Conservation (phyloP, 2,113 vertebrate species). For the Entomyzon cyanotis region DNA sequence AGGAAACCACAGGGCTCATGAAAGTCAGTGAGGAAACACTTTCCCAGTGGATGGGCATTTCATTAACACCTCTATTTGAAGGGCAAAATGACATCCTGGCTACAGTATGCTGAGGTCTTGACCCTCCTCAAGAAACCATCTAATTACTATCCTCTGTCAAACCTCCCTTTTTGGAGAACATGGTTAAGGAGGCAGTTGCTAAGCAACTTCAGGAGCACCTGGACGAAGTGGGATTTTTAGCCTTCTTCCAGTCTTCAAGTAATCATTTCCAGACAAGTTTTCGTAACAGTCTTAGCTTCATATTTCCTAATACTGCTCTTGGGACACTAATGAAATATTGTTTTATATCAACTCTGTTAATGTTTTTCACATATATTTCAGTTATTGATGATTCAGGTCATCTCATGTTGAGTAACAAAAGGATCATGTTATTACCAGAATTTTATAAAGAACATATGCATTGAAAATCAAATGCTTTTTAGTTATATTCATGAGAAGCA, state of each 20-base stretch:
- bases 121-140: conserved; percentile 37
- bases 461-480: conserved; percentile 5
- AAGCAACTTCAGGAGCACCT: conserved; percentile 56
- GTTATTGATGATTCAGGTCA: conserved; percentile 30
- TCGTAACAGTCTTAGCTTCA: conserved; percentile 22
- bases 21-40: not conserved
- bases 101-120: conserved; percentile 31
- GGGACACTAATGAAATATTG: conserved; percentile 47
- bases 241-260: conserved; percentile 19
- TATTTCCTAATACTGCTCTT: conserved; percentile 46
- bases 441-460: conserved; percentile 5
- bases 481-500: conserved; percentile 17
- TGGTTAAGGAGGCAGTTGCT: conserved; percentile 60
- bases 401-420: conserved; percentile 7
- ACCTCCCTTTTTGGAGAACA: conserved; percentile 42
- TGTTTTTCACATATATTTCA: conserved; percentile 21
- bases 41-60: conserved; percentile 24
- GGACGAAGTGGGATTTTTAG: conserved; percentile 40
- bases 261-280: conserved; percentile 55
- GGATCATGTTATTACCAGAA: conserved; percentile 11
- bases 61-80: conserved; percentile 42
- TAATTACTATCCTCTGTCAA: conserved; percentile 54
- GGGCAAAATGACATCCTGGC: conserved; percentile 32
- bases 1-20: not conserved
- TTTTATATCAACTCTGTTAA: conserved; percentile 18